Base-by-base conservation (phyloP, 2,888 invertebrate genomes). In the Plagodis pulveraria region DNA sequence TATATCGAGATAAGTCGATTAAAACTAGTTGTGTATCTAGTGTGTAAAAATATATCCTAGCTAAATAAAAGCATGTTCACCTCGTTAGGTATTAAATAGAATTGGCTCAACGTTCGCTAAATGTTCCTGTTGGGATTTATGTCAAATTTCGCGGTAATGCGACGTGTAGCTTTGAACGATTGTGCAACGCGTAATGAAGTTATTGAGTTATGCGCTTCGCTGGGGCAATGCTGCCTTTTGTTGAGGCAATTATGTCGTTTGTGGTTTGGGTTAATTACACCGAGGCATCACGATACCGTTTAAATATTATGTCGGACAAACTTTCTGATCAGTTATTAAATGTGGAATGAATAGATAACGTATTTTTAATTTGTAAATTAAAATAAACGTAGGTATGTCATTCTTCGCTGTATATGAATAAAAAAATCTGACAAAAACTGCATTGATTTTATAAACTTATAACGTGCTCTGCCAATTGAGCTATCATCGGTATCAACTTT, bases 101-200 rank as follows among this genome's bases (percentile, higher is more conserved):
- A 67, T 69, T 64, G 64, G 55, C 61, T 48, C 62, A 65, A 58
- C 62, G 65, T 61, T 60, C 56, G 58, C 56, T 50, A 32, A 12
- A 57, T 62, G 56, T 62, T 65, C 58, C 65, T 65, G 60, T 58
- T 56, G 69, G 69, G 69, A 69, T 67, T 67, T 59, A 61, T 60
- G 67, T 64, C 67, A 64, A 69, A 66, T 65, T 65, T 59, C 44
- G 50, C 54, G 56, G 44, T 56, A 64, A 60, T 61, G 52, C 48
- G 67, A 65, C 63, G 50, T 52, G 44, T 33, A 58, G 45, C 44
- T 12, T 44, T 52, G 45, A 66, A 64, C 58, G 62, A 63, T 65
- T 63, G 56, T 52, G 60, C 48, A n/a, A 22, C 35, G 34, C 33
- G 35, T 58, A 59, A 52, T 51, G 34, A 43, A 35, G 9, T 47